Conservation (phyloP, 2,888 invertebrate genomes). For the Plutella xylostella region DNA sequence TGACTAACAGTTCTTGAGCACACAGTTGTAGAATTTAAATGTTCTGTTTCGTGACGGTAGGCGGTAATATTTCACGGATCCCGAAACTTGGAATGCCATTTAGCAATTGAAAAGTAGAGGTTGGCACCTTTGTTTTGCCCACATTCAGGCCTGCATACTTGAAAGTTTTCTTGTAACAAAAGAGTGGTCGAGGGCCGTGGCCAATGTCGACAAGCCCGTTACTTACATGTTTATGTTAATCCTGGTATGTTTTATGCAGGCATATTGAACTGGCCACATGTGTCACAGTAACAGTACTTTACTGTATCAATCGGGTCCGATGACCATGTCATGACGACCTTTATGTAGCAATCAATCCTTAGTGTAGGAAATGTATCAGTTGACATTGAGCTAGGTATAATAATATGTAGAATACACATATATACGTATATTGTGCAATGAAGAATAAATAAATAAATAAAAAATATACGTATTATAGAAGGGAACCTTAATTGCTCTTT, state of each 20-base stretch:
- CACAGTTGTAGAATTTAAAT: not conserved
- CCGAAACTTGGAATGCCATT: not conserved
- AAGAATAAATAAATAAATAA: not conserved
- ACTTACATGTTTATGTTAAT: constrained; percentile 41
- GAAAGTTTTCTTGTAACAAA: not conserved
- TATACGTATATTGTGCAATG: not conserved
- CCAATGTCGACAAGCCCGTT: constrained; percentile 41
- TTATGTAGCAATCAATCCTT: no score
- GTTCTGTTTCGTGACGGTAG: not conserved
- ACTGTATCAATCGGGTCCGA: not conserved
- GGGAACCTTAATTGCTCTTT: constrained; percentile 6
- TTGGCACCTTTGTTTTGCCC: constrained; percentile 29
- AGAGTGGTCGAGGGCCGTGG: constrained; percentile 31
- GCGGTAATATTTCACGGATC: not conserved
- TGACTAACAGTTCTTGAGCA: constrained; percentile 55
- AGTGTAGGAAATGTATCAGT: no score
- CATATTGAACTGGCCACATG: constrained; percentile 2
- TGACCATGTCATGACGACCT: no score
- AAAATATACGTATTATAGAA: no score
- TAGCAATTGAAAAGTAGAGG: constrained; percentile 31
- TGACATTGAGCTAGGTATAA: no score
- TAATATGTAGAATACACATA: no score
- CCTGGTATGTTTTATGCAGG: constrained; percentile 29
- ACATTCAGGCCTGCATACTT: no score
- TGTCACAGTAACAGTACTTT: constrained; percentile 4